Conservation (phyloP, 2,113 vertebrate species). For the Syrrhaptes paradoxus region DNA sequence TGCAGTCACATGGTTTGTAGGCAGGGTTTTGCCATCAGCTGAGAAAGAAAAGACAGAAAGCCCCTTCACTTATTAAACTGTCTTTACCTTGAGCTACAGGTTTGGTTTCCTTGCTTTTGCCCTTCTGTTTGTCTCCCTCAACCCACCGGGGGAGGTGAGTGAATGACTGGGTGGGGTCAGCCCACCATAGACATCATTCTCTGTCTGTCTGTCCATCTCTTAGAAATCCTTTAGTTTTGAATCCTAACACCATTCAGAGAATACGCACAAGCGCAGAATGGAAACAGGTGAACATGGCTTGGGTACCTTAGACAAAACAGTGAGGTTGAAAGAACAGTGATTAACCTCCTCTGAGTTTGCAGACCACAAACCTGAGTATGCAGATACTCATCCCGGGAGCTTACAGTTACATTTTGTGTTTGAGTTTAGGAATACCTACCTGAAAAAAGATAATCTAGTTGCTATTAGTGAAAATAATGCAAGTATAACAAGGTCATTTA, state of each 20-base stretch:
- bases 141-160: not conserved
- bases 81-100: not conserved
- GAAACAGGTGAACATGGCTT: not conserved
- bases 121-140: not conserved
- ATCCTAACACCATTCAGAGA: not conserved
- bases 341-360: not conserved
- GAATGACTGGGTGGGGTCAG: not conserved
- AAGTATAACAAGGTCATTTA: not conserved
- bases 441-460: not conserved
- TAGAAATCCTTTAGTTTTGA: not conserved
- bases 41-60: not conserved
- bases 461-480: not conserved
- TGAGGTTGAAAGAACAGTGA: fast-evolving
- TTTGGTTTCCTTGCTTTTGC: not conserved
- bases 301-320: not conserved
- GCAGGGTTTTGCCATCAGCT: not conserved
- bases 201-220: not conserved
- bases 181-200: not conserved
- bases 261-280: not conserved
- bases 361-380: not conserved
- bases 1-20: not conserved
- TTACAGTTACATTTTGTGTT: not conserved
- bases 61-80: not conserved
- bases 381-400: not conserved
- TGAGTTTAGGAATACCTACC: not conserved